Conservation (phyloP, 2,113 vertebrate species). For the Oriolus oriolus region DNA sequence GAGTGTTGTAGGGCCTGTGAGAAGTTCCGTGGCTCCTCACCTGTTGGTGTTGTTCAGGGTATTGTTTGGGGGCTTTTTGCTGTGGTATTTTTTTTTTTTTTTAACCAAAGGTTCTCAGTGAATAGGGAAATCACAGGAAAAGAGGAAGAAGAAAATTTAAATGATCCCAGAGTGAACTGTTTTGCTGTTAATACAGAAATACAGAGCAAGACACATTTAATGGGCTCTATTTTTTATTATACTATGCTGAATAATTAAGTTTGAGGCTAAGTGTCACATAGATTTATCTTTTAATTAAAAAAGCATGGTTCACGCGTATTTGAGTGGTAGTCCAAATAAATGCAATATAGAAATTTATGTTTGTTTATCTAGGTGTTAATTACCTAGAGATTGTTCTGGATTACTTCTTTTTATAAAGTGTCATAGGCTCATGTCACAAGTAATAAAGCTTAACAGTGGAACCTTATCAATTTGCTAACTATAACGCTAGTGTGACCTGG, state of each 20-base stretch:
- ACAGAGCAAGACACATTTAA: constrained; percentile 99
- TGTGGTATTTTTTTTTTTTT: neutral
- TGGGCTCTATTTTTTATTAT: constrained; percentile 99
- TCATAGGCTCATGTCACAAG: constrained; percentile 84
- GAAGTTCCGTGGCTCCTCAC: constrained; percentile 64
- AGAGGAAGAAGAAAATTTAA: constrained; percentile 86
- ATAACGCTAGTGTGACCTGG: constrained; percentile 70
- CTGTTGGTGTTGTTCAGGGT: constrained; percentile 70
- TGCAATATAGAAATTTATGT: constrained; percentile 99
- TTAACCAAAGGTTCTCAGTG: constrained; percentile 11
- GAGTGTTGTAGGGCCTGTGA: neutral
- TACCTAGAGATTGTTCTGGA: constrained; percentile 99
- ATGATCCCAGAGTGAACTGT: constrained; percentile 93
- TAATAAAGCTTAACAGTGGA: constrained; percentile 92
- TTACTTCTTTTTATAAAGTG: constrained; percentile 91
- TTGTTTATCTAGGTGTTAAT: constrained; percentile 99
- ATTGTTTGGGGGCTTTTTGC: neutral
- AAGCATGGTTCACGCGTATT: constrained; percentile 99
- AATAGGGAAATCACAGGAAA: constrained; percentile 67
- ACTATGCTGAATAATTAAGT: constrained; percentile 99
- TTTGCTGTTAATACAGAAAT: constrained; percentile 99
- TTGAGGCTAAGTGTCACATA: constrained; percentile 98
- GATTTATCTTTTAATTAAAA: constrained; percentile 99
- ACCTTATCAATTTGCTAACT: constrained; percentile 83
- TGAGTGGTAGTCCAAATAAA: constrained; percentile 99